Percentiles rank a stretch among this genome's conserved stretches.
Conservation (phyloP, 2,113 vertebrate genomes). For the Campylomormyrus numenius region DNA sequence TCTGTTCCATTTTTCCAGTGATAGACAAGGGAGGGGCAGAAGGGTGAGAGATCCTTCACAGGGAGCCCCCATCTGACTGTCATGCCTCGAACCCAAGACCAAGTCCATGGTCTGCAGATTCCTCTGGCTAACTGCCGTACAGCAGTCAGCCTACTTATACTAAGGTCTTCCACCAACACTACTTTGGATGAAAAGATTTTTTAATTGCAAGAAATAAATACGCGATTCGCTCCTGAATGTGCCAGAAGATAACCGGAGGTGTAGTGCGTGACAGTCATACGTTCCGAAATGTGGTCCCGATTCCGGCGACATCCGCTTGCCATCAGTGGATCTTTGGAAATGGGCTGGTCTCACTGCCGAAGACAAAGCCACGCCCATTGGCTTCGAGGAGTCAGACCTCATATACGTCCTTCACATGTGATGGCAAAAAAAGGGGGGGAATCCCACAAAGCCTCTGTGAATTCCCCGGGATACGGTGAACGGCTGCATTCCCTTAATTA, state of each 20-base stretch:
- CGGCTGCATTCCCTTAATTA: constrained; percentile 11
- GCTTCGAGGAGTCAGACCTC: not conserved
- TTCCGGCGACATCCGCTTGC: not conserved
- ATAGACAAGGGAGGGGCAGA: not conserved
- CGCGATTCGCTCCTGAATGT: not conserved
- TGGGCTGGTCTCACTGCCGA: not conserved
- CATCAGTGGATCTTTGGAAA: not conserved
- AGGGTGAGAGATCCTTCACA: not conserved
- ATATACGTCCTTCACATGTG: not conserved
- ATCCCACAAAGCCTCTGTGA: not conserved
- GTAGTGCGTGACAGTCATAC: not conserved
- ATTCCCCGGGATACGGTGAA: not conserved
- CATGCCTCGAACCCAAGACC: not conserved
- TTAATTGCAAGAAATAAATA: not conserved
- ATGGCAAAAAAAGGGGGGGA: not conserved
- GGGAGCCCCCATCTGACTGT: not conserved
- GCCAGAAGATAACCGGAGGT: not conserved
- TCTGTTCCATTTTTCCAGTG: not conserved
- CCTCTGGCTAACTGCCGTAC: not conserved
- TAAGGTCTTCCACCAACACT: not conserved
- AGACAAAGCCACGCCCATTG: not conserved
- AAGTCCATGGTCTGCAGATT: not conserved
- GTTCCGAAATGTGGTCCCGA: not conserved
- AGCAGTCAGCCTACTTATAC: not conserved
- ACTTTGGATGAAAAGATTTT: not conserved